Conservation (phyloP, 2,797 vertebrate species). For the Oreochromis grahami region DNA sequence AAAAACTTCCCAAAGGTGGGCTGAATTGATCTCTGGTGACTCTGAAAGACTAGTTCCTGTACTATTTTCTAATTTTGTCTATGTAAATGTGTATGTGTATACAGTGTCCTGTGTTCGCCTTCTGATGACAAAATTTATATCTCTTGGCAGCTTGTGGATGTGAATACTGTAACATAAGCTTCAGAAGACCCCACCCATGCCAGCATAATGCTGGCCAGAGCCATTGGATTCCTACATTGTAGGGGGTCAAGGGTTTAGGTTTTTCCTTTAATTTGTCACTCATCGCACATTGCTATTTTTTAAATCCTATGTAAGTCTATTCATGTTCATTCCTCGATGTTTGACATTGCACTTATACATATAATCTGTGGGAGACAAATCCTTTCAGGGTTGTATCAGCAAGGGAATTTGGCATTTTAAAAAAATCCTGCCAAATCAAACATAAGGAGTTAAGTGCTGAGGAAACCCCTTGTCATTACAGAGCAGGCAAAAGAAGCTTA, state of each 20-base stretch:
- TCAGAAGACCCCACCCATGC: not conserved
- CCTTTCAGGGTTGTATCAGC: not conserved
- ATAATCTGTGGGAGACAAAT: not conserved
- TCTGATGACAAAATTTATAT: not conserved
- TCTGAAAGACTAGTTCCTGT: not conserved
- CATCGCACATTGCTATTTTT: not conserved
- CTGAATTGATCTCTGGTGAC: not conserved
- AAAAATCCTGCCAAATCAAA: not conserved
- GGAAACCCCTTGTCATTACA: not conserved
- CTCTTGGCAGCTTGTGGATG: not conserved
- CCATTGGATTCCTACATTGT: not conserved
- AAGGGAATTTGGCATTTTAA: not conserved
- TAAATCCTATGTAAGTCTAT: not conserved
- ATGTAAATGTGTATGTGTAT: not conserved
- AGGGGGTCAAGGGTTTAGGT: not conserved
- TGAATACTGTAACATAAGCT: not conserved
- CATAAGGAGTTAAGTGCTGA: not conserved
- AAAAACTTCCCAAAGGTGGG: not conserved
- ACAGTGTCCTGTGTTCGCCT: not conserved
- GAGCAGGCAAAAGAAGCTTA: not conserved
- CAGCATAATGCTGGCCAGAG: not conserved
- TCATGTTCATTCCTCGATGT: not conserved
- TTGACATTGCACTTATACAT: not conserved
- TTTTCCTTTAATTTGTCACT: not conserved
- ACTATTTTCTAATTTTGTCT: not conserved